phyloP scores from a whole-genome alignment of 2,888 invertebrate species.

The Hypercompe scribonia region DNA sequence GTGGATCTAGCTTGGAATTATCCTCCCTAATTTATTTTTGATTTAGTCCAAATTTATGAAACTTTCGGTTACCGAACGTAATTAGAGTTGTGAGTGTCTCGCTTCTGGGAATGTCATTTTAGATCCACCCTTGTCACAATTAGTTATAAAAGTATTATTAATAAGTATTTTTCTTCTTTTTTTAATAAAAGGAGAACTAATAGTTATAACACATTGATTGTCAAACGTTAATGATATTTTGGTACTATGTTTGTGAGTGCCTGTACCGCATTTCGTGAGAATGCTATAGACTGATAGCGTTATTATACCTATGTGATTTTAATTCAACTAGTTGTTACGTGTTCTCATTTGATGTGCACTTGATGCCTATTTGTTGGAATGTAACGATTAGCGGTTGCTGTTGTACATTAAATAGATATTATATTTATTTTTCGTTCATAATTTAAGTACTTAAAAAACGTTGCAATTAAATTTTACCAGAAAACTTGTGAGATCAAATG shows the following conservation, averaged over 20 bases:
- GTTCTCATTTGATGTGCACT: conserved; percentile 2
- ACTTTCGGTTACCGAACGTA: not conserved
- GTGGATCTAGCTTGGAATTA: not conserved
- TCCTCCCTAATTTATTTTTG: not conserved
- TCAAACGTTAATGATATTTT: not conserved
- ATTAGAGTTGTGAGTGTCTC: not conserved
- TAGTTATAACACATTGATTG: not conserved
- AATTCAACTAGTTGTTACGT: not conserved
- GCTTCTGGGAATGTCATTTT: not conserved
- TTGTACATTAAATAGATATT: conserved; percentile 1
- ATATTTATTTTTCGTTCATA: not conserved
- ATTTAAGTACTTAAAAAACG: not conserved
- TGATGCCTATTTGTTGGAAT: not conserved
- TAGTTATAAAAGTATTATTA: conserved; percentile 9
- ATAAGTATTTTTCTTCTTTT: conserved; percentile 26
- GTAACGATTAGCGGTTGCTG: not conserved
- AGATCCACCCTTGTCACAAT: not conserved
- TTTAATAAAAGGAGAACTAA: conserved; percentile 33
- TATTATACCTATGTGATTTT: conserved; percentile 29
- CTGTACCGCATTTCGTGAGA: conserved; percentile 9
- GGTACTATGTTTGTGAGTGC: conserved; percentile 8
- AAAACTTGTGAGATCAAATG: too few relatives aligned
- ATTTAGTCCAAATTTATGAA: not conserved
- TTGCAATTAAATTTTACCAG: not conserved
- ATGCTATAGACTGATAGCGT: conserved; percentile 38